Percentiles rank a stretch among this genome's conserved stretches.
phyloP scores from a whole-genome alignment of 1,140 invertebrate genomes.

The Ostrea denselamellosa region DNA sequence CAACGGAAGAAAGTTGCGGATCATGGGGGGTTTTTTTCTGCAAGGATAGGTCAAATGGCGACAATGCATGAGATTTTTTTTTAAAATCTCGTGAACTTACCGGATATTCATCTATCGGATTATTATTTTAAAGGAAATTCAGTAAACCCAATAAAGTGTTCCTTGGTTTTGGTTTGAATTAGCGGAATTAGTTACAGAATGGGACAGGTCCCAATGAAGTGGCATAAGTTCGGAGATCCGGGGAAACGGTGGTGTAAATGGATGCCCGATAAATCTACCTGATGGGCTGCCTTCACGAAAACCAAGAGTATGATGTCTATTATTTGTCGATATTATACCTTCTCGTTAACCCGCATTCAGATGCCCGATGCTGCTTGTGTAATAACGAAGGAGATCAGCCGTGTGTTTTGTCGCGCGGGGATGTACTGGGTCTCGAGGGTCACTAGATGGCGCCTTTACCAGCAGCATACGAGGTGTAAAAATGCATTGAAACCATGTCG shows the following conservation, averaged over 20 bases:
- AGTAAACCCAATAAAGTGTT: no score
- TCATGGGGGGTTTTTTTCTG: no score
- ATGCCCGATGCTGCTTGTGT: not conserved
- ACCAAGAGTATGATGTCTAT: not conserved
- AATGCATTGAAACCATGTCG: not conserved
- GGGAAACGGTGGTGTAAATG: not conserved
- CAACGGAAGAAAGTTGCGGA: no score
- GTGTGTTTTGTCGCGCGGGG: not conserved
- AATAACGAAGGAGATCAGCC: not conserved
- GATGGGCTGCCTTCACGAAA: not conserved
- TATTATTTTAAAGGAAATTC: no score
- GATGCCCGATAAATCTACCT: not conserved
- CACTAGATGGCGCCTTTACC: not conserved
- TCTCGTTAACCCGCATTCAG: not conserved
- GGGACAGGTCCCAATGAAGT: not conserved
- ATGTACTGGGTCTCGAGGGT: not conserved
- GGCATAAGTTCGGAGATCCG: not conserved
- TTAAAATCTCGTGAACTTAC: no score
- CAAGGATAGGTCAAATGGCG: no score
- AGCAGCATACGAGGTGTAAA: not conserved
- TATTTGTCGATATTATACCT: constrained; percentile 6
- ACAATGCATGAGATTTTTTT: no score
- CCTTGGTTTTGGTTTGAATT: not conserved
- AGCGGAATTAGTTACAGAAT: not conserved
- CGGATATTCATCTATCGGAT: no score